A percentile compares a stretch with the other conserved stretches of the same genome.
phyloP scores from a whole-genome alignment of 2,113 vertebrate species.

The Coptodon bakossiorum region DNA sequence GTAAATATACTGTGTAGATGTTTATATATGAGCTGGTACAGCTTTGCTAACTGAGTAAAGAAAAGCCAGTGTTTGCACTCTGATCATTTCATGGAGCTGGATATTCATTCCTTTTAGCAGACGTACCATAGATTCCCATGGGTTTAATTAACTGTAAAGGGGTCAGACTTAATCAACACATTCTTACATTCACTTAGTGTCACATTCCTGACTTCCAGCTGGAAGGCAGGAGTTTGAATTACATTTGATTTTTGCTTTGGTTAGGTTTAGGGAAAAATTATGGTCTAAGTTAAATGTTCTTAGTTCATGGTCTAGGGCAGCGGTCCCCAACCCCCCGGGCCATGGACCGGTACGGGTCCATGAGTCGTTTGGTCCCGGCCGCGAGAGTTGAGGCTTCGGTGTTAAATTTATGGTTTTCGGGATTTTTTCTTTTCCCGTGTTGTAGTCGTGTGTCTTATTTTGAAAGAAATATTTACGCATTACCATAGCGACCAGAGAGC shows the following conservation, averaged over 20 bases:
- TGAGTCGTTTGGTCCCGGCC: neutral
- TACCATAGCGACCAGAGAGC: neutral
- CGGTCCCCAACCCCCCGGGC: neutral
- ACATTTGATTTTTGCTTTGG: neutral
- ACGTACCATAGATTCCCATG: slow-evolving; percentile 16
- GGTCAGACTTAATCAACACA: slow-evolving; percentile 41
- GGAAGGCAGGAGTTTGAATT: neutral
- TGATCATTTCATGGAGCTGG: neutral
- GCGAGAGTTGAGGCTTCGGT: neutral
- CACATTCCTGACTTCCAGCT: neutral
- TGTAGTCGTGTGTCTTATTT: neutral
- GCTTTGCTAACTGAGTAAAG: neutral
- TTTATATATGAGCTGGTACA: neutral
- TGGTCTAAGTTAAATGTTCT: neutral
- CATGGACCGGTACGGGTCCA: accelerated
- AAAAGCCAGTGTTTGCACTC: neutral
- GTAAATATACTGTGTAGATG: neutral
- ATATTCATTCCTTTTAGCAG: slow-evolving; percentile 1
- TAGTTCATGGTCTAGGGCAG: neutral
- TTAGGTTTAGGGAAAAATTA: neutral
- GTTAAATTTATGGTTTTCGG: neutral
- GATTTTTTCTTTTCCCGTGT: neutral
- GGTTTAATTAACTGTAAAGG: slow-evolving; percentile 71
- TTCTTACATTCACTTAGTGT: neutral
- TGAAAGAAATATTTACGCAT: accelerated